Evolutionary conservation across 2,113 vertebrate species (phyloP).

Genomic region (Anolis sagrei): DNA sequence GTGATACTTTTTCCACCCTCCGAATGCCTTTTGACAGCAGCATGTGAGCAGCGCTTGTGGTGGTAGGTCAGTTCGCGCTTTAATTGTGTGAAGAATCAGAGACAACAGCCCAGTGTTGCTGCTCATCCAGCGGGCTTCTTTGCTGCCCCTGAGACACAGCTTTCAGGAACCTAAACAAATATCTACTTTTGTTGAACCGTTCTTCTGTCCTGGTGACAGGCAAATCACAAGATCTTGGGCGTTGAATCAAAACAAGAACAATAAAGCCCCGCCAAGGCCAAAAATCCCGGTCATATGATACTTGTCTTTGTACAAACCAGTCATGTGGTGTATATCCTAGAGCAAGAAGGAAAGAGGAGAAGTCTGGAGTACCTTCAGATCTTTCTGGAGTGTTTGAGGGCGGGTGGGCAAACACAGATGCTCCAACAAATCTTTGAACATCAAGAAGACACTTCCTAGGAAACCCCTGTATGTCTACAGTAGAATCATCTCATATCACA

Average conservation of each 20-base stretch:
- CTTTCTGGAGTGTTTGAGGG: conserved; percentile 21
- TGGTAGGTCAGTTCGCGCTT: conserved; percentile 57
- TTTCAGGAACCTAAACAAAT: conserved; percentile 55
- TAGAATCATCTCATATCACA: not conserved
- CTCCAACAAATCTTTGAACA: not conserved
- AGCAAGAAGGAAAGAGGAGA: conserved; percentile 33
- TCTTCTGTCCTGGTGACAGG: conserved; percentile 49
- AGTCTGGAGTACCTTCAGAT: conserved; percentile 50
- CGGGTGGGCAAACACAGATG: not conserved
- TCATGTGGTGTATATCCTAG: conserved; percentile 62
- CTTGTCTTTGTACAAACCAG: not conserved
- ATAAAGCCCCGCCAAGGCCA: conserved; percentile 52
- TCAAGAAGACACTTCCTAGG: not conserved
- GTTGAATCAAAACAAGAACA: conserved; percentile 52
- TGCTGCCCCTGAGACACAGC: conserved; percentile 48
- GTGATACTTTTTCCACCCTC: conserved; percentile 58
- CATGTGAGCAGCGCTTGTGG: conserved; percentile 67
- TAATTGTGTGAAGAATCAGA: conserved; percentile 66
- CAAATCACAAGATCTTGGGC: conserved; percentile 58
- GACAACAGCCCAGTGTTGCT: conserved; percentile 66
- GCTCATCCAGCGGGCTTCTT: conserved; percentile 48
- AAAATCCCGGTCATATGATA: conserved; percentile 52
- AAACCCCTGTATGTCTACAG: not conserved
- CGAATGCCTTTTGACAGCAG: conserved; percentile 51
- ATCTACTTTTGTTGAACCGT: conserved; percentile 64